phyloP scores from a whole-genome alignment of 2,888 invertebrate species.

The Oligia fasciuncula region DNA sequence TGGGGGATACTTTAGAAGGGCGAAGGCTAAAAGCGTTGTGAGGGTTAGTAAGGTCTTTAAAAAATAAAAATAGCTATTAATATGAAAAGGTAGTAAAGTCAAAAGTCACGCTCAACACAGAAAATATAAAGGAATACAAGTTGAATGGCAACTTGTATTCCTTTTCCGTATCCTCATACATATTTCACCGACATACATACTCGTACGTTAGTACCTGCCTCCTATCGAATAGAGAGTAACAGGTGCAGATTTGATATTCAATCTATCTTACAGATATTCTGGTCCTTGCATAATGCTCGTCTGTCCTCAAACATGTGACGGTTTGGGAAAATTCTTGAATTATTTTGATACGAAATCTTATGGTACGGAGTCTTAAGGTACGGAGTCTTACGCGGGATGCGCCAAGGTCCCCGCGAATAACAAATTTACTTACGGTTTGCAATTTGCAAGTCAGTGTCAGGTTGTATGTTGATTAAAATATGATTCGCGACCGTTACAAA shows the following conservation, averaged over 20 bases:
- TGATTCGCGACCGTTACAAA: too few species aligned
- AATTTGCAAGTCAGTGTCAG: neutral
- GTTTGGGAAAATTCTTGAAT: conserved; percentile 24
- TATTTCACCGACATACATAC: conserved; percentile 45
- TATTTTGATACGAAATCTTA: conserved; percentile 19
- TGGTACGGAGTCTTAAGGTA: conserved; percentile 11
- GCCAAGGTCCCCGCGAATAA: neutral
- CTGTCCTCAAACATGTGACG: conserved; percentile 16
- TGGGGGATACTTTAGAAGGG: conserved; percentile 4
- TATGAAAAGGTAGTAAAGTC: neutral
- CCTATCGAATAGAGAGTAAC: conserved; percentile 48
- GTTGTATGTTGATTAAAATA: too few species aligned
- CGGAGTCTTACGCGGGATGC: neutral
- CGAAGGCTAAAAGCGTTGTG: neutral
- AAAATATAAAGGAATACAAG: neutral
- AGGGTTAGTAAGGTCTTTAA: neutral
- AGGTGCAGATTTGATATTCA: conserved; percentile 64
- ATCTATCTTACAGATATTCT: conserved; percentile 51
- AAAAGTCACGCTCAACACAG: neutral
- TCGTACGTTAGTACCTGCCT: conserved; percentile 17
- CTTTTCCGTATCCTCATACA: conserved; percentile 45
- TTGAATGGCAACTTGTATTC: conserved; percentile 14
- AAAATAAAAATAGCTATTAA: neutral
- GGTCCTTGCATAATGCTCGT: conserved; percentile 23
- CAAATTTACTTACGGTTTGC: neutral